These are phyloP conservation scores for Agraylea sexmaculata DNA, from an alignment of 1,140 invertebrate genomes.

Conservation along the genomic window DNA sequence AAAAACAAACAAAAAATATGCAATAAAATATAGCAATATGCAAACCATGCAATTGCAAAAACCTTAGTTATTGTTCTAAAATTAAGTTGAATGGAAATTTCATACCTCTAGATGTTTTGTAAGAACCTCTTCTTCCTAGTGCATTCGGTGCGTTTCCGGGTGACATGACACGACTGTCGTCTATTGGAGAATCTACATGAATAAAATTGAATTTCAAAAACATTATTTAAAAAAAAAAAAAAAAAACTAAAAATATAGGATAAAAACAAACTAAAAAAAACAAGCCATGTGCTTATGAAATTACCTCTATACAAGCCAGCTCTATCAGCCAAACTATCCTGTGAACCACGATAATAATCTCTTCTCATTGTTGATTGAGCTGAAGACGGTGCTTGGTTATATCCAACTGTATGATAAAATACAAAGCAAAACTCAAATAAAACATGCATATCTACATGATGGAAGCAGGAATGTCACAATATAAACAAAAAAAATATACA, in stretches of 20 bases:
- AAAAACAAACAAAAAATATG: constrained; percentile 2
- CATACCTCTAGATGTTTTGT: constrained; percentile 74
- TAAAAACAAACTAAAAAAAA: too few relatives aligned
- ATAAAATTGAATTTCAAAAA: constrained; percentile 24
- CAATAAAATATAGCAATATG: constrained; percentile 8
- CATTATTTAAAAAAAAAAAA: background rate
- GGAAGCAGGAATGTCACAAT: constrained; percentile 26
- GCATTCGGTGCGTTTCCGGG: constrained; percentile 54
- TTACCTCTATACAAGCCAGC: constrained; percentile 44
- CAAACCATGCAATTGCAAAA: constrained; percentile 16
- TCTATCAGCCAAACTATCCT: constrained; percentile 67
- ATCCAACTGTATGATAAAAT: constrained; percentile 19
- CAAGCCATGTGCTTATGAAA: too few relatives aligned
- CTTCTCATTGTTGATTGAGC: constrained; percentile 54
- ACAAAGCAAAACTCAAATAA: constrained; percentile 21
- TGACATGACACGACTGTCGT: constrained; percentile 63
- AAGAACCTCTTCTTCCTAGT: constrained; percentile 67
- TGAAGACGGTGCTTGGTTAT: constrained; percentile 18
- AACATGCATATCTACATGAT: constrained; percentile 21
- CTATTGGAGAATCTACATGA: constrained; percentile 61
- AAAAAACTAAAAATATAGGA: background rate
- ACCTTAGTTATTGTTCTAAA: constrained; percentile 1
- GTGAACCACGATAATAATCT: constrained; percentile 77
- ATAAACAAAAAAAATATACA: constrained; percentile 25
- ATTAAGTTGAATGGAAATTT: constrained; percentile 14